Evolutionary conservation across 2,797 vertebrate genomes (phyloP).

Genomic region (Cyclopterus lumpus): DNA sequence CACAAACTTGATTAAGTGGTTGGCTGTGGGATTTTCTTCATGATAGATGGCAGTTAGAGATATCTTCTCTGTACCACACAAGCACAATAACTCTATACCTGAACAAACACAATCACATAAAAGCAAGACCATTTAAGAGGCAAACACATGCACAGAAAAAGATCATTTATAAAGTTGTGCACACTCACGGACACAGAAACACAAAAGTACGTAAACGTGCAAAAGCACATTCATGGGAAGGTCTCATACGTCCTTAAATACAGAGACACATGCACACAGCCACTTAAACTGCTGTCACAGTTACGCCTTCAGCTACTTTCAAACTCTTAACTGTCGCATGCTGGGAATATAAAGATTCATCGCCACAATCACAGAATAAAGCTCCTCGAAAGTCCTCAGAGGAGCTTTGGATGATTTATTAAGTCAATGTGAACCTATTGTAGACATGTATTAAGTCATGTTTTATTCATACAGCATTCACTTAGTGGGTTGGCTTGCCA

Average conservation of each 20-base stretch:
- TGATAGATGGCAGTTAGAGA: slow-evolving; percentile 61
- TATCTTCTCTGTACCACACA: slow-evolving; percentile 42
- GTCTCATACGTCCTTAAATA: not conserved
- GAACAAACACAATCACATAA: not conserved
- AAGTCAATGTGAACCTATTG: slow-evolving; percentile 55
- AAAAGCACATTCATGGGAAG: not conserved
- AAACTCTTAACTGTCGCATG: slow-evolving; percentile 10
- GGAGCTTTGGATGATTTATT: slow-evolving; percentile 45
- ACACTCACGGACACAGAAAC: slow-evolving; percentile 10
- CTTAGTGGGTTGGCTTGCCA: slow-evolving; percentile 41
- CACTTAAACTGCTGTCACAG: not conserved
- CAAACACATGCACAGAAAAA: slow-evolving; percentile 3
- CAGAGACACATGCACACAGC: not conserved
- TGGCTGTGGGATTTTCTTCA: slow-evolving; percentile 57
- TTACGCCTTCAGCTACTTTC: slow-evolving; percentile 14
- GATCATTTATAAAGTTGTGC: not conserved
- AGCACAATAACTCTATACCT: not conserved
- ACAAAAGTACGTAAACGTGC: slow-evolving; percentile 3
- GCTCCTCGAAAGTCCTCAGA: slow-evolving; percentile 13
- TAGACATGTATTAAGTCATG: slow-evolving; percentile 44
- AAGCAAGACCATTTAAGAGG: not conserved
- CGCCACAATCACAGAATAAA: slow-evolving; percentile 19
- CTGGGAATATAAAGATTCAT: slow-evolving; percentile 18
- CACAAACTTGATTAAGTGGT: slow-evolving; percentile 35
- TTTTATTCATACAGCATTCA: slow-evolving; percentile 68